Base-by-base conservation (phyloP, 2,113 vertebrate species). In the Percopsis transmontana region DNA sequence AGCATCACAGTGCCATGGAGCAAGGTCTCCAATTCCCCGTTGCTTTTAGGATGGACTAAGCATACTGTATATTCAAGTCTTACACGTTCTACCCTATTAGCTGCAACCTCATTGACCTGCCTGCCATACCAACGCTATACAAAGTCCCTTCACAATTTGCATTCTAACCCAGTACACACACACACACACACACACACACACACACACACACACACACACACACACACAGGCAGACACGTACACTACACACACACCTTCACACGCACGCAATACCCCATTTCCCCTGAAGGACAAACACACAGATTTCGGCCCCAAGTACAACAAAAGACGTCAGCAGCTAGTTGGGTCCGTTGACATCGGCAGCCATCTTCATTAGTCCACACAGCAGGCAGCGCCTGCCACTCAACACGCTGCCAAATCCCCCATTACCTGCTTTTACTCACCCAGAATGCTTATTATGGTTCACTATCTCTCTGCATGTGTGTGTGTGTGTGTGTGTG, bases 51-150 rank as follows among this genome's bases (percentile, higher is more conserved):
- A 38, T 48, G 48, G 14, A 18, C 47, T 66, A 20, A 21, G 45
- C 5, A 15, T 67, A 72, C 38, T 2, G 47, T n/a, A 48, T 48
- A 58, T 72, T 73, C 53, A n/a, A 61, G 15, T 56, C 21, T 51
- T 58, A 51, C 41, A 51, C 68, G 33, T 23, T 72, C 60, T 52
- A 27, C 52, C 57, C 54, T 66, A 74, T 87, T 79, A 71, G 68
- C 57, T 68, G 50, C 63, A 78, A 82, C 62, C 54, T 38, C 45
- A 24, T 2, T 65, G 50, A 80, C 52, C 68, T 48, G 16, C 62
- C 5, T 42, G 39, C 16, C 10, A 63, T 14, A 48, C 61, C 21
- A 18, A 8, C 45, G 7, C n/a, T 15, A 40, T 14, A 10, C 16
- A 24, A n/a, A 12, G 15, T 44, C 53, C 58, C 41, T 40, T n/a